Evolutionary conservation across 2,113 vertebrate genomes (phyloP), one percentile per base, ranked within the genome.

Genomic region (Vombatus ursinus): DNA sequence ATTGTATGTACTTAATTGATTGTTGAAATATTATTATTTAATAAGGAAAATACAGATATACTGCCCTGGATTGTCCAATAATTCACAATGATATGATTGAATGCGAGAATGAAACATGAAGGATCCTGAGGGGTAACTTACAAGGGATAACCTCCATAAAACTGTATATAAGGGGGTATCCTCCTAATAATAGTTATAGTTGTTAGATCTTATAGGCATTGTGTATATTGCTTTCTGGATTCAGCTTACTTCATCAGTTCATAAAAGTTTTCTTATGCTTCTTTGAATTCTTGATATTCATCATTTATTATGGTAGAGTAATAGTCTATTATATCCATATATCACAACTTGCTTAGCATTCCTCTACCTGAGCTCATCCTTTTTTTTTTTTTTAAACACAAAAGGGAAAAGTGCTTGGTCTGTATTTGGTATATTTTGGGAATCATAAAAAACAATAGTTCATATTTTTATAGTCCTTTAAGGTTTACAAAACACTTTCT

Each of bases 321-420:
- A 68, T 68, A 68, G 31, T 68, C 31, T 68, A 37, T 37, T 68
- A 68, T 68, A 68, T 61, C 31, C 19, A 12, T 26, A 54, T 26
- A 54, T 54, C 25, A 26, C 53, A 54, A 54, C 24, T 54, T 54
- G 53, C 53, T 54, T 54, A 54, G 25, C 25, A 54, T 54, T 53
- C 52, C 53, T 26, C 53, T 2, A 54, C 25, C 53, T 54, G 53
- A 54, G 53, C 1, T 54, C 53, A 54, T 26, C 28, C 28, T 31
- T 31, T 37, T 31, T 61, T 96, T 50, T 53, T 52, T 52, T 23
- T 23, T 49, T 49, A 8, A 54, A 51, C 50, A 61, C 37, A 90
- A 89, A 92, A 89, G 22, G 49, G 92, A 94, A 96, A 77, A 93
- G 2, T 8, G 50, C 47, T 96, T 90, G 68, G 16, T 94, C 93